Evolutionary conservation across 2,113 vertebrate species (phyloP).

Genomic region (Columba livia): DNA sequence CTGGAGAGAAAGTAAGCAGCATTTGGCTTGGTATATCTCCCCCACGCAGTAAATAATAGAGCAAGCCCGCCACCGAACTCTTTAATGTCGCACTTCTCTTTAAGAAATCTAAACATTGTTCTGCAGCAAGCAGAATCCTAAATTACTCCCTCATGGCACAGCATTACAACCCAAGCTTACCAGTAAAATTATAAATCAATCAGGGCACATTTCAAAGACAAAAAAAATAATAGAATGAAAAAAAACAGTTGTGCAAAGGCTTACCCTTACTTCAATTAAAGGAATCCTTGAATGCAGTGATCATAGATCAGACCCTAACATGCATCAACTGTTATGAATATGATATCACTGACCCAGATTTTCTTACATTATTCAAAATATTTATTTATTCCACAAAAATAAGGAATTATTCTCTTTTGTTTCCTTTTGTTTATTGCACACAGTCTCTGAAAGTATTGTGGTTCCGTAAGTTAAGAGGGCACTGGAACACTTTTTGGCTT

Average conservation of each 20-base stretch:
- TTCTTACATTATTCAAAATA: neutral
- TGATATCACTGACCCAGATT: neutral
- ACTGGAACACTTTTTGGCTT: neutral
- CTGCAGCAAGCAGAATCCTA: no score
- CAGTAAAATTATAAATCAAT: neutral
- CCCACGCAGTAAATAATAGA: no score
- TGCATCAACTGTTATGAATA: neutral
- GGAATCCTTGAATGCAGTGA: neutral
- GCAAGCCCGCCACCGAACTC: no score
- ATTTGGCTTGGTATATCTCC: no score
- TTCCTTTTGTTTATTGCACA: neutral
- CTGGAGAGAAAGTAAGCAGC: no score
- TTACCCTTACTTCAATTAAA: neutral
- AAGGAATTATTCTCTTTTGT: neutral
- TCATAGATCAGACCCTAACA: neutral
- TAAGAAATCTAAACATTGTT: no score
- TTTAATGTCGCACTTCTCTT: no score
- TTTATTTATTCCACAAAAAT: neutral
- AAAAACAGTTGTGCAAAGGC: neutral
- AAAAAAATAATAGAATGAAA: neutral
- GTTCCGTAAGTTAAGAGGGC: neutral
- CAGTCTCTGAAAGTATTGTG: neutral
- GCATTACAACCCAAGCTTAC: neutral
- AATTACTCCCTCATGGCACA: neutral
- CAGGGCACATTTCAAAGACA: neutral